Percentiles rank a stretch among this genome's conserved stretches.
These are phyloP conservation scores for Machimus rusticus DNA, from an alignment of 2,888 invertebrate species.

Conservation along the genomic window DNA sequence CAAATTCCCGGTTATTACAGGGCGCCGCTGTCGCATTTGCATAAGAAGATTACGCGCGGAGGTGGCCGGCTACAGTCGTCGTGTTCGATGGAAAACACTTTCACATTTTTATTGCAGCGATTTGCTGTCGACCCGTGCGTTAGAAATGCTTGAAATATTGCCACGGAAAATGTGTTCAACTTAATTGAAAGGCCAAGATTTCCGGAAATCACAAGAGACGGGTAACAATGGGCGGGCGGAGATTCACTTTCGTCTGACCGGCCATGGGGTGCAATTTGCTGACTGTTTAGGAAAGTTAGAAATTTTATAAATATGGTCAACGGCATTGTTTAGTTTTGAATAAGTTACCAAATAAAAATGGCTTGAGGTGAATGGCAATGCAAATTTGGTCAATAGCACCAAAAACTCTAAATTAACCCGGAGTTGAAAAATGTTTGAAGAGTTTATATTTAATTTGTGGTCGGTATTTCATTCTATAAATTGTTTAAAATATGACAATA, in stretches of 20 bases:
- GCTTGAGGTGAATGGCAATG: not conserved
- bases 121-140: not conserved
- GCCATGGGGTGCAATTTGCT: not conserved
- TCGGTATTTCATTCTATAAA: not conserved
- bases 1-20: conserved; percentile 16
- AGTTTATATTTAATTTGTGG: not conserved
- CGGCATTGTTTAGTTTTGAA: not conserved
- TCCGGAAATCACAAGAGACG: not conserved
- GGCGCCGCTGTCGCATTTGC: conserved; percentile 30
- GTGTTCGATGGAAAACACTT: not conserved
- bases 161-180: not conserved
- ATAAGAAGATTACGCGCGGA: conserved; percentile 18
- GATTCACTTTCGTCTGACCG: not conserved
- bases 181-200: not conserved
- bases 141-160: not conserved
- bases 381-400: not conserved
- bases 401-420: not conserved
- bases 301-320: not conserved
- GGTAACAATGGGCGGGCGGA: not conserved
- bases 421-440: not conserved
- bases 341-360: not conserved
- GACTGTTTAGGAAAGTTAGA: not conserved
- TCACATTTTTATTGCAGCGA: conserved; percentile 13
- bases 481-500: not conserved
- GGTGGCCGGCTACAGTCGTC: not conserved